phyloP scores from a whole-genome alignment of 2,113 vertebrate species.

The Boulengeromyrus knoepffleri region DNA sequence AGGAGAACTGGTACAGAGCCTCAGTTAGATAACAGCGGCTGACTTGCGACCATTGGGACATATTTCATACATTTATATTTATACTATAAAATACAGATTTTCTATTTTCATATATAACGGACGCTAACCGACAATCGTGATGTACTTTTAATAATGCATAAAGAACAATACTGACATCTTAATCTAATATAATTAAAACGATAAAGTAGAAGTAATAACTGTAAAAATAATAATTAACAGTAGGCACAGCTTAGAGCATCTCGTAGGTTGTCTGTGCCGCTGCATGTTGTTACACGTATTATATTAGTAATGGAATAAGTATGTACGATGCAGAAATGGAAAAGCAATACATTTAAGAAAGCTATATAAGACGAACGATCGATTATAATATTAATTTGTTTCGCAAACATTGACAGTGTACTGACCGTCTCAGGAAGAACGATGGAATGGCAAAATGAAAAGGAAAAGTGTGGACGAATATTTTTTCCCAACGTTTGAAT shows the following conservation, averaged over 20 bases:
- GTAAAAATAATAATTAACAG: slow-evolving; percentile 8
- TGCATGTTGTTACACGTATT: neutral
- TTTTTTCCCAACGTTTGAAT: slow-evolving; percentile 55
- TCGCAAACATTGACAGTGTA: slow-evolving; percentile 47
- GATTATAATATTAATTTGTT: slow-evolving; percentile 8
- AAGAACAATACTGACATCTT: neutral
- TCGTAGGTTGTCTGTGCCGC: neutral
- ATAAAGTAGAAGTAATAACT: slow-evolving; percentile 7
- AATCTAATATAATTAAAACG: neutral
- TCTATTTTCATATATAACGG: slow-evolving; percentile 3
- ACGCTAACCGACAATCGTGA: neutral
- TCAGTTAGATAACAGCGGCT: slow-evolving; percentile 38
- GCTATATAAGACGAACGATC: slow-evolving; percentile 34
- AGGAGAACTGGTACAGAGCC: slow-evolving; percentile 28
- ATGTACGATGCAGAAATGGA: slow-evolving; percentile 12
- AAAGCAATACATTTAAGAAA: slow-evolving; percentile 18
- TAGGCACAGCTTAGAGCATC: neutral
- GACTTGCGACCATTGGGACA: slow-evolving; percentile 34
- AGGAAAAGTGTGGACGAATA: slow-evolving; percentile 63
- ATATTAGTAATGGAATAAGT: neutral
- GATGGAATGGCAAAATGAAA: slow-evolving; percentile 61
- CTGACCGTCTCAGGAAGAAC: slow-evolving; percentile 27
- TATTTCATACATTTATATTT: slow-evolving; percentile 1
- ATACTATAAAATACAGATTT: neutral
- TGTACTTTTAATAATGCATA: neutral